Conservation (phyloP, 2,797 vertebrate species). For the Schizopygopsis malacanthus region DNA sequence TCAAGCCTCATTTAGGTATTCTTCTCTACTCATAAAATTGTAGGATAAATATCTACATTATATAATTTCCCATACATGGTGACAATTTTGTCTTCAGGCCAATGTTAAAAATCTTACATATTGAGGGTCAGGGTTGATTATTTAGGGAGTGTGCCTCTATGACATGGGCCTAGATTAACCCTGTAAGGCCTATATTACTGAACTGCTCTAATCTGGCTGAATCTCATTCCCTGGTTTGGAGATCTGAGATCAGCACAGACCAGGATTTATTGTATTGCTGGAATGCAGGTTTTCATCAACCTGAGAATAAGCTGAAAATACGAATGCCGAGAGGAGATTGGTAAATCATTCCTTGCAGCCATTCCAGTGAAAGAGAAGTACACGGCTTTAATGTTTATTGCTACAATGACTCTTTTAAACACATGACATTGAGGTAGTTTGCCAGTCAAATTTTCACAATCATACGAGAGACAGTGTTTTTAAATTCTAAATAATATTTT, state of each 20-base stretch:
- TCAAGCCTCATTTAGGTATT: not conserved
- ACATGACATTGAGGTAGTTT: not conserved
- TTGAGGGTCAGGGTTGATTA: not conserved
- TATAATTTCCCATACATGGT: not conserved
- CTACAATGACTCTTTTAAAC: not conserved
- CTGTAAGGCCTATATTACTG: not conserved
- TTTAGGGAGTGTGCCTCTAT: not conserved
- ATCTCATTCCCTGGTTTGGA: not conserved
- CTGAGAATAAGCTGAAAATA: not conserved
- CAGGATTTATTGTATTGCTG: not conserved
- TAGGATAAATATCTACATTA: not conserved
- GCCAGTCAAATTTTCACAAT: not conserved
- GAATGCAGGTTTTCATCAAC: not conserved
- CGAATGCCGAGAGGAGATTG: not conserved
- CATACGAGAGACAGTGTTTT: not conserved
- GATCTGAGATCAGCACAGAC: slow-evolving; percentile 1
- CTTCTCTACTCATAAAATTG: not conserved
- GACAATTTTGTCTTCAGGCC: not conserved
- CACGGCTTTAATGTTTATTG: not conserved
- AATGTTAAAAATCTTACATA: not conserved
- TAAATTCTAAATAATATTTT: not conserved
- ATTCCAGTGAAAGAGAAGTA: not conserved
- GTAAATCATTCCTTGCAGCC: not conserved
- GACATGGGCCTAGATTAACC: slow-evolving; percentile 23
- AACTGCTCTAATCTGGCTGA: slow-evolving; percentile 27